These are phyloP conservation scores for Kradibia gibbosae DNA, from an alignment of 1,140 invertebrate genomes.

Conservation along the genomic window DNA sequence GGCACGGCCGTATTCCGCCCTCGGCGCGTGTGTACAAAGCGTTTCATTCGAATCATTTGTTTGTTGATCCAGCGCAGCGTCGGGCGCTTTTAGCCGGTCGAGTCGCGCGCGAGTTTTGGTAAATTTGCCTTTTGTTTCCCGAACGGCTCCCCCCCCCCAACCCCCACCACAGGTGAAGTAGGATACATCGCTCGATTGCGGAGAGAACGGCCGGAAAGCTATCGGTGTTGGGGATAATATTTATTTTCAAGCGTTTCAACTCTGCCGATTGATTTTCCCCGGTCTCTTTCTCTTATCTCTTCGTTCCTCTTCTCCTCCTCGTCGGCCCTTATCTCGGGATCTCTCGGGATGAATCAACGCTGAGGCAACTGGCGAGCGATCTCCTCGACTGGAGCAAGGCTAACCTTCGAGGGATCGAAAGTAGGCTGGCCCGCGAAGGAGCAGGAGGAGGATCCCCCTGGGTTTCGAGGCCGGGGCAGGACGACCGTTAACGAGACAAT, in stretches of 20 bases:
- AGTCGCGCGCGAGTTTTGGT: neutral
- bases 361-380: too few species aligned
- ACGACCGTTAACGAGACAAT: neutral
- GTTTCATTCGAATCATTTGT: conserved; percentile 30
- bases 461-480: too few species aligned
- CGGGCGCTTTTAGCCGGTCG: neutral
- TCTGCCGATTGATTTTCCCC: too few species aligned
- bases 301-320: too few species aligned
- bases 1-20: neutral
- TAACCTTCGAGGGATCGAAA: too few species aligned
- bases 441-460: too few species aligned
- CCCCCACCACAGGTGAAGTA: neutral
- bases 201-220: neutral
- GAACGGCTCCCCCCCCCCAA: too few species aligned
- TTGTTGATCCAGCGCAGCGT: neutral
- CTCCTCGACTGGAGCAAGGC: too few species aligned
- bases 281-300: too few species aligned
- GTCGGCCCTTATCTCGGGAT: too few species aligned
- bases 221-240: neutral
- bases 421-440: too few species aligned
- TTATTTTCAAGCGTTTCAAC: neutral
- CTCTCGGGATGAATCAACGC: too few species aligned
- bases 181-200: neutral
- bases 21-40: neutral
- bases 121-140: conserved; percentile 22